Evolutionary conservation across 2,113 vertebrate species (phyloP).

Genomic region (Meleagris gallopavo): DNA sequence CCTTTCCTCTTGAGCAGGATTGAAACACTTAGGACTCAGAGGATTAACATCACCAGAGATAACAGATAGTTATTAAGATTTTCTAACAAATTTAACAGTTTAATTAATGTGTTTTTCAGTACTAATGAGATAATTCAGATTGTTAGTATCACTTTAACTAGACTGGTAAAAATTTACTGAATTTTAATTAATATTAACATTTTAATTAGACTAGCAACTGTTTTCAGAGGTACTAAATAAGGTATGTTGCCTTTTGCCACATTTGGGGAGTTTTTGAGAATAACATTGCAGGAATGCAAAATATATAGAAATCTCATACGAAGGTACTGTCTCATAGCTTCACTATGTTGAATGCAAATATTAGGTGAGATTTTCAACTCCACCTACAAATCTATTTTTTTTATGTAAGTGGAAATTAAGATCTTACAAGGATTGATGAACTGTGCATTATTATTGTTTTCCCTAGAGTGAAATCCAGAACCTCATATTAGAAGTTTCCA

Average conservation of each 20-base stretch:
- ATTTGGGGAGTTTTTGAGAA: not conserved
- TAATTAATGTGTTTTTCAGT: not conserved
- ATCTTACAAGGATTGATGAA: not conserved
- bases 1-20: not conserved
- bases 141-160: not conserved
- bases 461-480: not conserved
- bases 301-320: too few species aligned
- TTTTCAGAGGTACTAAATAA: not conserved
- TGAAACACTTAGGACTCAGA: not conserved
- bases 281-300: too few species aligned
- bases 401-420: not conserved
- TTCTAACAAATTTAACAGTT: not conserved
- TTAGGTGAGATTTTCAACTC: not conserved
- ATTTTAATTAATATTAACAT: not conserved
- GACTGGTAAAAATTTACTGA: not conserved
- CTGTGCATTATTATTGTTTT: not conserved
- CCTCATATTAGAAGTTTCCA: not conserved
- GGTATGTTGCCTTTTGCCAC: not conserved
- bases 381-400: not conserved
- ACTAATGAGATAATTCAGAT: not conserved
- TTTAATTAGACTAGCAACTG: not conserved
- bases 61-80: not conserved
- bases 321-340: not conserved
- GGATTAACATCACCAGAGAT: not conserved
- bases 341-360: not conserved